Base-by-base conservation (phyloP, 2,888 invertebrate species). In the Netelia fuscicornis region DNA sequence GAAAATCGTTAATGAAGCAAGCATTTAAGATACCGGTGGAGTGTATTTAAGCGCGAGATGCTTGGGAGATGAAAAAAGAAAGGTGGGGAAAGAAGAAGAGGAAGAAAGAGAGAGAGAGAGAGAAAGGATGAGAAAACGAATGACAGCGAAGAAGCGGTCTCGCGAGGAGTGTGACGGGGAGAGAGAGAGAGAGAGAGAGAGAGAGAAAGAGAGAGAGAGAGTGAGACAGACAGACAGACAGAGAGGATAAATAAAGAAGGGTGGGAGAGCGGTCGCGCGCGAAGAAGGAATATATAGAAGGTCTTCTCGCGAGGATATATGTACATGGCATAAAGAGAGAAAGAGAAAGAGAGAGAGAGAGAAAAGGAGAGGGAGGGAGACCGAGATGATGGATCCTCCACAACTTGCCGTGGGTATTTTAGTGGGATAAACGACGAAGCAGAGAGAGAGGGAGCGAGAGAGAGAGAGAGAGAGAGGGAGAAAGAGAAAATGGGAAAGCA, bases 371-470 rank as follows among this genome's bases (percentile, higher is more conserved):
- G n/a, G 23, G 44, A n/a, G 48, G 64, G 37, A 58, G 10, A 44
- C 8, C 23, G 37, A 54, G 44, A 58, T 84, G 84, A 81, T 84
- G 84, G 84, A 84, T 77, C 72, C 48, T 74, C 81, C 72, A 72
- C 84, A 77, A 84, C 84, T 81, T 84, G 77, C 72, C 77, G 72
- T 62, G 48, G 68, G 67, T 77, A 77, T 84, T 77, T 84, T 77
- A 77, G 77, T 68, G 81, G 81, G 81, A 84, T 81, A 81, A 84
- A 72, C 77, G 81, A 81, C 54, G 17, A 25, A 20, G 58, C 58
- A 60, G 65, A 42, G 76, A 65, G 65, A 52, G 13, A 44, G 74
- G 30, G 37, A 68, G 74, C 17, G 42, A 65, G 48, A 42, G 54
- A 13, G 42, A 42, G 76, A 65, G 65, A 52, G 13, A 44, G 74